Percentiles rank a stretch among this genome's conserved stretches.
phyloP scores from a whole-genome alignment of 2,888 invertebrate species.

The Cybosia mesomella region DNA sequence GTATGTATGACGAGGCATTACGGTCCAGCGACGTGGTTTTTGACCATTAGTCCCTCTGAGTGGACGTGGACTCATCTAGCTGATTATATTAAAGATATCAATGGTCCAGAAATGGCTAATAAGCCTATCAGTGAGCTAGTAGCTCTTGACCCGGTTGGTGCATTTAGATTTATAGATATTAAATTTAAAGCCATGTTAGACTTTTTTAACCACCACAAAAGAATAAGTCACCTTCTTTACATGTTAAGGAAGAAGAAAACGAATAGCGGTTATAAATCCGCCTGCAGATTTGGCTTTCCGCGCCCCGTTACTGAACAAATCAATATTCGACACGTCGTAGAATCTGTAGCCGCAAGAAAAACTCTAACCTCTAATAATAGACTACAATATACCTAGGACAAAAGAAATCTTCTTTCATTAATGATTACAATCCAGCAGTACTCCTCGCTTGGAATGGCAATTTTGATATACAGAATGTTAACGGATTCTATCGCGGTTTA shows the following conservation, averaged over 20 bases:
- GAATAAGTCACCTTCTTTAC: neutral
- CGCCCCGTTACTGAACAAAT: neutral
- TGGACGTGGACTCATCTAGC: neutral
- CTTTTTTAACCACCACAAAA: neutral
- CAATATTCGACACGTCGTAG: neutral
- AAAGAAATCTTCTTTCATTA: no score
- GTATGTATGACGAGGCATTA: neutral
- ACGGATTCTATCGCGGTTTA: no score
- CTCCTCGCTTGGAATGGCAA: no score
- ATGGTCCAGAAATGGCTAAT: neutral
- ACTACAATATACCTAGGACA: no score
- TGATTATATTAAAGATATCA: neutral
- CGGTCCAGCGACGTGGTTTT: slow-evolving; percentile 7
- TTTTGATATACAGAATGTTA: no score
- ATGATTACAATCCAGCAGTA: no score
- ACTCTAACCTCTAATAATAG: no score
- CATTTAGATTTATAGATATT: slow-evolving; percentile 1
- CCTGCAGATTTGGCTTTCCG: slow-evolving; percentile 10
- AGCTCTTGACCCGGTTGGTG: neutral
- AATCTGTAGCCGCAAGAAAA: no score
- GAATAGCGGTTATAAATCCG: neutral
- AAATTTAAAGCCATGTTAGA: slow-evolving; percentile 11
- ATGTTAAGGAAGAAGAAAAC: slow-evolving; percentile 6
- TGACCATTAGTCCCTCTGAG: neutral
- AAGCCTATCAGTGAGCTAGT: slow-evolving; percentile 1